Conservation (phyloP, 1,140 invertebrate species). For the Melipona quadrifasciata region DNA sequence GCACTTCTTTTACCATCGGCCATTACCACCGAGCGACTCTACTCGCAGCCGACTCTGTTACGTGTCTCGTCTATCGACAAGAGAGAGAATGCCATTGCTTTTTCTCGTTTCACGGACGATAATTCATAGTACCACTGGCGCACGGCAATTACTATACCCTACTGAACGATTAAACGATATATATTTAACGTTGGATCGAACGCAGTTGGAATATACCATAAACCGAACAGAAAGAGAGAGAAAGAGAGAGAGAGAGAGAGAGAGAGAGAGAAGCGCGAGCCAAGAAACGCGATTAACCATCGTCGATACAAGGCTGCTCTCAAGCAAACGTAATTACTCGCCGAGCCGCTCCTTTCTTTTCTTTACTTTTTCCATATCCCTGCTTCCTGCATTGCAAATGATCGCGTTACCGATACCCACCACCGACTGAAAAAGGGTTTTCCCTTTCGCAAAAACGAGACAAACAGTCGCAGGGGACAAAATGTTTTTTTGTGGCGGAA, state of each 20-base stretch:
- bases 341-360: conserved; percentile 32
- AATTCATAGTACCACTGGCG: neutral
- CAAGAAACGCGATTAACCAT: conserved; percentile 11
- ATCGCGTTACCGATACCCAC: neutral
- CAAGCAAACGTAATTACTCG: conserved; percentile 11
- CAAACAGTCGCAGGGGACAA: too few relatives aligned
- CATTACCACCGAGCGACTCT: conserved; percentile 57
- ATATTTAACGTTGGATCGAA: conserved; percentile 15
- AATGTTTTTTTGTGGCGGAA: too few relatives aligned
- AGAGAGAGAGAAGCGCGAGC: neutral
- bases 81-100: conserved; percentile 7
- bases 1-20: conserved; percentile 58
- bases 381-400: conserved; percentile 43
- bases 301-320: neutral
- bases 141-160: neutral
- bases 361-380: conserved; percentile 20
- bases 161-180: conserved; percentile 33
- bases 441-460: neutral
- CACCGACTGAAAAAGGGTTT: too few relatives aligned
- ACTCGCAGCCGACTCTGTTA: conserved; percentile 35
- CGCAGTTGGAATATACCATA: neutral
- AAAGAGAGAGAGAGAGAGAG: too few relatives aligned
- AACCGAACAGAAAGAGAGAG: neutral
- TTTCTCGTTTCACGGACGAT: neutral
- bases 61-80: conserved; percentile 2